Conservation (phyloP, 2,888 invertebrate genomes). For the Lasioglossum oenotherae region DNA sequence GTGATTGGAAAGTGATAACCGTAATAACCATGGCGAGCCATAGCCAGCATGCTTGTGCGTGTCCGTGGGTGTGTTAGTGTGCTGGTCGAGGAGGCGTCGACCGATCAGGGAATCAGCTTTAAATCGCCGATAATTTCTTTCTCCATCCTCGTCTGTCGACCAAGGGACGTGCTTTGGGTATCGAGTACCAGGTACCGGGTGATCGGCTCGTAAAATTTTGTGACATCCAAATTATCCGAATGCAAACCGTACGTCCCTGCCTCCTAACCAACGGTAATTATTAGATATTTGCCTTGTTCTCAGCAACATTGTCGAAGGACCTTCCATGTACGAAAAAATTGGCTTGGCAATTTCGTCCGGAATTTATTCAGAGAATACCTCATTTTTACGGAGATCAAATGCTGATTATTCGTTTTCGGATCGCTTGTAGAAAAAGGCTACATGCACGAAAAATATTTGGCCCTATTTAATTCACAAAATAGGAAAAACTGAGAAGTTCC, state of each 20-base stretch:
- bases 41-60: slow-evolving; percentile 17
- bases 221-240: slow-evolving; percentile 58
- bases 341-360: neutral
- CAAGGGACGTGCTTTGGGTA: slow-evolving; percentile 51
- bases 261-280: neutral
- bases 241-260: slow-evolving; percentile 11
- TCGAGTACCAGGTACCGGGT: slow-evolving; percentile 58
- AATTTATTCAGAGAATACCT: neutral
- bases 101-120: slow-evolving; percentile 72
- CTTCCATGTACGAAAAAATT: neutral
- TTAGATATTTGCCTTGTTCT: neutral
- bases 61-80: neutral
- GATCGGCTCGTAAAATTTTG: slow-evolving; percentile 62
- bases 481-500: too few species aligned
- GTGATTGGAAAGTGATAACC: slow-evolving; percentile 71
- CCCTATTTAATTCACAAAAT: too few species aligned
- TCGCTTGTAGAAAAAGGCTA: neutral
- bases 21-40: slow-evolving; percentile 62
- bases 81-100: slow-evolving; percentile 70
- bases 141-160: slow-evolving; percentile 50
- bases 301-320: neutral
- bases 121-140: slow-evolving; percentile 72
- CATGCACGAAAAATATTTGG: neutral
- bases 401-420: neutral
- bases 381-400: neutral